Evolutionary conservation across 2,888 invertebrate species (phyloP).

Genomic region (Apamea anceps): DNA sequence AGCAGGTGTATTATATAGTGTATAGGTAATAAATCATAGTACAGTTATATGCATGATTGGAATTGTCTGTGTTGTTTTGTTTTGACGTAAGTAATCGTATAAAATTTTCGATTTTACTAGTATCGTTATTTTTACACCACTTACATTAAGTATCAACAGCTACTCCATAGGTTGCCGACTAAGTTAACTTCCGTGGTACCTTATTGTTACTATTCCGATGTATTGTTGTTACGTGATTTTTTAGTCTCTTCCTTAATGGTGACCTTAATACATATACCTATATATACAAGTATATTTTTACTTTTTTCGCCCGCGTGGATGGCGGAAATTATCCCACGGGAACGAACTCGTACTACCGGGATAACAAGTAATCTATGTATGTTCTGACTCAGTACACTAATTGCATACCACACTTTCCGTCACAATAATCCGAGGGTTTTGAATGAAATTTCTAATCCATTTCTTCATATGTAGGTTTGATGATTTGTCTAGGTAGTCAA

Average conservation of each 20-base stretch:
- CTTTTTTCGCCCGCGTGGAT: neutral
- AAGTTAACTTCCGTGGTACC: conserved; percentile 44
- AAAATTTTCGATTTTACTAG: neutral
- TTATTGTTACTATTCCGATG: conserved; percentile 22
- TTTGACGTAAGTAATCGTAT: neutral
- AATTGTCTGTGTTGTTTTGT: neutral
- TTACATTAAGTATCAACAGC: neutral
- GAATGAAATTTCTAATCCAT: neutral
- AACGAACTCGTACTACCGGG: neutral
- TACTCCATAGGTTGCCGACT: conserved; percentile 7
- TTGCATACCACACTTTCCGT: neutral
- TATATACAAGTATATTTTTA: neutral
- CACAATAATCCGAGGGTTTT: neutral
- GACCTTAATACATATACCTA: conserved; percentile 11
- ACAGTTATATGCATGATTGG: too few relatives aligned
- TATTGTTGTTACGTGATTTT: conserved; percentile 49
- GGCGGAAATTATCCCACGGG: neutral
- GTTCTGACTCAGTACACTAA: neutral
- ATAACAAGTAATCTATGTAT: neutral
- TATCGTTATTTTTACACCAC: neutral
- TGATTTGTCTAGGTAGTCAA: too few relatives aligned
- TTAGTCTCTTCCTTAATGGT: conserved; percentile 43
- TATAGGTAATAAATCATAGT: too few relatives aligned
- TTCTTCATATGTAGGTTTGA: neutral
- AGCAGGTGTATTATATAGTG: too few relatives aligned